Evolutionary conservation across 2,888 invertebrate species (phyloP).

Genomic region (Venusia cambrica): DNA sequence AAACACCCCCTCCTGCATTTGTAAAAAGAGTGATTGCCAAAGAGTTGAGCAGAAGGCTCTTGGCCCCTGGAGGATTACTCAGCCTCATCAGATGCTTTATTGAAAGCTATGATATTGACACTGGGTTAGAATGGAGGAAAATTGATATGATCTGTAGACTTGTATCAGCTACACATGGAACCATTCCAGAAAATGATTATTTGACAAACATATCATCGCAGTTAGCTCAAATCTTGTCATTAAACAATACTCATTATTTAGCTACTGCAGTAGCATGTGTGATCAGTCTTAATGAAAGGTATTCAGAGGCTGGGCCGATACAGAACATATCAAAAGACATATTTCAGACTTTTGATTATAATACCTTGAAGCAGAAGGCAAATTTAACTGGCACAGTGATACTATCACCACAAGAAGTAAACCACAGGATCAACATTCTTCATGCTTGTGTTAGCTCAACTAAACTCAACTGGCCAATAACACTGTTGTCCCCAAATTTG

Average conservation of each 20-base stretch:
- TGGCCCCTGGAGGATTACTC: constrained; percentile 83
- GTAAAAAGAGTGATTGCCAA: constrained; percentile 81
- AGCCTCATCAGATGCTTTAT: constrained; percentile 84
- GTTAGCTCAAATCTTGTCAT: constrained; percentile 66
- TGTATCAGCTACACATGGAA: constrained; percentile 78
- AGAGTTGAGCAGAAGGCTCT: constrained; percentile 81
- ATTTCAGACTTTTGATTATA: constrained; percentile 50
- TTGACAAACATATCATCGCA: constrained; percentile 77
- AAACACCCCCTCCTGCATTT: constrained; percentile 82
- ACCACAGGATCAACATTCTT: constrained; percentile 54
- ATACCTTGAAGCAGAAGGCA: constrained; percentile 35
- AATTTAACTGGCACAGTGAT: constrained; percentile 59
- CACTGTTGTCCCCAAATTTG: constrained; percentile 59
- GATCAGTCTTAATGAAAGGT: constrained; percentile 71
- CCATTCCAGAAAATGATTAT: constrained; percentile 66
- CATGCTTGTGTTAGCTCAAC: constrained; percentile 53
- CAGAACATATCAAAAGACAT: constrained; percentile 44
- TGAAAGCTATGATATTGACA: constrained; percentile 76
- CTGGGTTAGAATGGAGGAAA: constrained; percentile 84
- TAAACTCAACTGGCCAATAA: constrained; percentile 52
- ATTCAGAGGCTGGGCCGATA: constrained; percentile 59
- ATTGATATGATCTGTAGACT: constrained; percentile 85
- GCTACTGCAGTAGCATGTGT: constrained; percentile 80
- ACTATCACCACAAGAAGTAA: constrained; percentile 57
- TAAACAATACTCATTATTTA: constrained; percentile 64